A percentile compares a stretch with the other conserved stretches of the same genome.
Evolutionary conservation across 2,797 vertebrate genomes (phyloP).

Genomic region (Gymnopithys bicolor): DNA sequence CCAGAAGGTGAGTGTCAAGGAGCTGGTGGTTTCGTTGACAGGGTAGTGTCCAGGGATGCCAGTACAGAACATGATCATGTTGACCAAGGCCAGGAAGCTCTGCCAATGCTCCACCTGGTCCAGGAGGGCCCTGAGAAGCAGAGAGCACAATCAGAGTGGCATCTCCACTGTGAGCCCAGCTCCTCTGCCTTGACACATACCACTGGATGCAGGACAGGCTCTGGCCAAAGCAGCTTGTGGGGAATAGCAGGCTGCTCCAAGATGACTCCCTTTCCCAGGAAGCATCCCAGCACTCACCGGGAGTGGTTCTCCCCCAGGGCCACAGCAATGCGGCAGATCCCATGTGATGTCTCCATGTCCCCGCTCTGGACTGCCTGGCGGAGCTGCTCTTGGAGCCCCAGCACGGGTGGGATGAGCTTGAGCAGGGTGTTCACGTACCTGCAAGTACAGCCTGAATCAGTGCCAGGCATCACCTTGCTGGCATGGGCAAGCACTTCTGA

Average conservation of each 20-base stretch:
- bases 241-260: not conserved
- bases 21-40: constrained; percentile 97
- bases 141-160: not conserved
- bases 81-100: constrained; percentile 95
- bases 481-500: not conserved
- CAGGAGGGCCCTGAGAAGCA: constrained; percentile 86
- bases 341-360: constrained; percentile 98
- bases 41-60: constrained; percentile 98
- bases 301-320: constrained; percentile 98
- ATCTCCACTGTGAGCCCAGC: not conserved
- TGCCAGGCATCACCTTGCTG: not conserved
- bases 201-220: not conserved
- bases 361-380: constrained; percentile 94
- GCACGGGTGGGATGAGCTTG: constrained; percentile 93
- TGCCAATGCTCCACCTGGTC: constrained; percentile 99
- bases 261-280: not conserved
- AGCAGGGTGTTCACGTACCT: constrained; percentile 98
- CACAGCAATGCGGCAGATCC: constrained; percentile 95
- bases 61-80: constrained; percentile 99
- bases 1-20: constrained; percentile 98
- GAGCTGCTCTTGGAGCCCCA: constrained; percentile 95
- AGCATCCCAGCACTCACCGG: constrained; percentile 78
- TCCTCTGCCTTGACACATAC: not conserved
- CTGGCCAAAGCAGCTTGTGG: not conserved
- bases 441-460: constrained; percentile 25